Conservation (phyloP, 2,888 invertebrate species). For the Globia sparganii region DNA sequence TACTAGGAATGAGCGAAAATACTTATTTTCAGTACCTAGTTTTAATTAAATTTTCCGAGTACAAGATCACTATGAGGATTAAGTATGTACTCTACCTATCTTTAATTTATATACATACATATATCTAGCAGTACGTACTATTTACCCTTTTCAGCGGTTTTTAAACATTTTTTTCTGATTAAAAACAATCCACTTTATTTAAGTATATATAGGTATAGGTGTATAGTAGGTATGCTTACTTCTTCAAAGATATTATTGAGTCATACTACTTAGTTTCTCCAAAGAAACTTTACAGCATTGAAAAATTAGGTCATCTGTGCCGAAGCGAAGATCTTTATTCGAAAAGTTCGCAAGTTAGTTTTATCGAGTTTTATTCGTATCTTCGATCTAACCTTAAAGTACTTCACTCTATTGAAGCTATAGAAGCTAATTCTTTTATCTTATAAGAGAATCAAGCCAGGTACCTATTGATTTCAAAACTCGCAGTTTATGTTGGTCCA, state of each 20-base stretch:
- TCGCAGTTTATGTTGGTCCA: slow-evolving; percentile 53
- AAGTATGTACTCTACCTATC: background rate
- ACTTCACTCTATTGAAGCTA: slow-evolving; percentile 60
- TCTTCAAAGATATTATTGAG: slow-evolving; percentile 59
- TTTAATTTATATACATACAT: background rate
- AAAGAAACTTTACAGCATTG: slow-evolving; percentile 69
- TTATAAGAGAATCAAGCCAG: slow-evolving; percentile 36
- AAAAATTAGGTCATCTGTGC: slow-evolving; percentile 76
- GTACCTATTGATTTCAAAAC: slow-evolving; percentile 53
- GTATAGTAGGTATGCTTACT: slow-evolving; percentile 2
- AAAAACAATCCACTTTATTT: background rate
- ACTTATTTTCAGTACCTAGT: background rate
- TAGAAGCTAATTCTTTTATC: slow-evolving; percentile 57
- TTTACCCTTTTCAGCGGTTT: background rate
- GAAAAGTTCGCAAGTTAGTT: slow-evolving; percentile 74
- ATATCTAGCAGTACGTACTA: background rate
- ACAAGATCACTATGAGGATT: background rate
- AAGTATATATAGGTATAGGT: background rate
- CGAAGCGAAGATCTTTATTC: slow-evolving; percentile 75
- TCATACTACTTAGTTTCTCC: slow-evolving; percentile 56
- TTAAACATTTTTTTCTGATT: background rate
- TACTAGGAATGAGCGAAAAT: background rate
- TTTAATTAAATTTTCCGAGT: background rate
- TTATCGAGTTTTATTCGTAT: slow-evolving; percentile 69
- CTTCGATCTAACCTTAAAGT: slow-evolving; percentile 63